Conservation (phyloP, 1,140 invertebrate genomes). For the Leptopilina clavipes region DNA sequence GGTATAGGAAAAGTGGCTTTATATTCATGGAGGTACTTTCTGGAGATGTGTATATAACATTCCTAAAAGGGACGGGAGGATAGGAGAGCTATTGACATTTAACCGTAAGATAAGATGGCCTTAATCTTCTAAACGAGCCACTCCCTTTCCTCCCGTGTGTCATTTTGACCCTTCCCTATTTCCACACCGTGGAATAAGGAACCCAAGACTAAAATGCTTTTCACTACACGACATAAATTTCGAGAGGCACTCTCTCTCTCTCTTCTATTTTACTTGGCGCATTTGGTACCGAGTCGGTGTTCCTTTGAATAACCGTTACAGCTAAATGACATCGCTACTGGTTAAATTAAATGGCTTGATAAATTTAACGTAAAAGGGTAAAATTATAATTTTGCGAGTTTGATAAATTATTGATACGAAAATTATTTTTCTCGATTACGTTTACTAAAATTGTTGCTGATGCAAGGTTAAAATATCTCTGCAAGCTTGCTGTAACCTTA, state of each 20-base stretch:
- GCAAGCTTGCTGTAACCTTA: too few relatives aligned
- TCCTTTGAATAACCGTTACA: slow-evolving; percentile 19
- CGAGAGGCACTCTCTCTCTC: not conserved
- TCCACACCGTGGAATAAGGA: not conserved
- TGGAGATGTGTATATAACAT: not conserved
- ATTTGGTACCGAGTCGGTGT: not conserved
- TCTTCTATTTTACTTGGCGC: slow-evolving; percentile 4
- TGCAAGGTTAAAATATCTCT: too few relatives aligned
- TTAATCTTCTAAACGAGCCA: slow-evolving; percentile 30
- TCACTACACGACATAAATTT: slow-evolving; percentile 29
- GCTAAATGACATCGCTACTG: not conserved
- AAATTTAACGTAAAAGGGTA: not conserved
- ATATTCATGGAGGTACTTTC: not conserved
- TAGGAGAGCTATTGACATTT: slow-evolving; percentile 24
- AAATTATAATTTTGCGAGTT: not conserved
- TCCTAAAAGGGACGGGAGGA: not conserved
- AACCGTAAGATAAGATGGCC: slow-evolving; percentile 14
- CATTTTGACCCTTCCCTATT: not conserved
- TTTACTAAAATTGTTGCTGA: too few relatives aligned
- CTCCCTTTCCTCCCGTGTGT: not conserved
- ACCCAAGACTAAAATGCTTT: not conserved
- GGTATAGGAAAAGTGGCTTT: not conserved
- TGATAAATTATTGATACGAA: too few relatives aligned
- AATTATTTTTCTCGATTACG: too few relatives aligned
- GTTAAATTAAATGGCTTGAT: not conserved